Base-by-base conservation (phyloP, 2,797 vertebrate genomes). In the Silurus lanzhouensis region DNA sequence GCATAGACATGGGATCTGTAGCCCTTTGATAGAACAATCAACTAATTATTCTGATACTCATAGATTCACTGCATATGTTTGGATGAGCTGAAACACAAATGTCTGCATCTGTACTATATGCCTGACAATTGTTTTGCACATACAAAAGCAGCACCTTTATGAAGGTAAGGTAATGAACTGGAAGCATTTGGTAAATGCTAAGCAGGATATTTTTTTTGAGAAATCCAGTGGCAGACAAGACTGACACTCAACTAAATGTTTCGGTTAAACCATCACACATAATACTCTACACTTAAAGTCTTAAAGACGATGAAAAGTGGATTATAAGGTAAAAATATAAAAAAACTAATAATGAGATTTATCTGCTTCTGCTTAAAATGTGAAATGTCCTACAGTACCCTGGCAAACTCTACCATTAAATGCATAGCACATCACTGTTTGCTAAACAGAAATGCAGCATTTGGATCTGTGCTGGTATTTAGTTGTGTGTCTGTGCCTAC, bases 141-240 rank as follows among this genome's bases (percentile, higher is more conserved):
- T 38, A 19, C 27, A 38, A 19, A 61, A 19, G 9, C 57, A 77
- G 74, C 8, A 7, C 14, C 3, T 76, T 76, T 76, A 58, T 31
- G 12, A 76, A 57, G 25, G 15, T 75, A 57, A n/a, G n/a, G 14
- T 27, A 75, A 60, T 31, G 27, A 55, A 31, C 15, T 63, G 20
- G 20, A 63, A 63, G 60, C 12, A 61, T 44, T n/a, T n/a, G 20
- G 19, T 6, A 0, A 46, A 19, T 63, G 8, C 7, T 38, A 79
- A 44, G 20, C 27, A 6, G 57, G 58, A 61, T 8, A 44, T 63
- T 61, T 38, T 44, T 38, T 78, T 17, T n/a, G 27, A 61, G 57
- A 44, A 78, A 58, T 58, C 55, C 55, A 76, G 25, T 76, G 15
- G 74, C 52, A 76, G 52, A 31, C 9, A 57, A 76, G 27, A 76